Percentiles rank a stretch among this genome's conserved stretches.
phyloP scores from a whole-genome alignment of 2,113 vertebrate genomes.

The Sinocyclocheilus anophthalmus region DNA sequence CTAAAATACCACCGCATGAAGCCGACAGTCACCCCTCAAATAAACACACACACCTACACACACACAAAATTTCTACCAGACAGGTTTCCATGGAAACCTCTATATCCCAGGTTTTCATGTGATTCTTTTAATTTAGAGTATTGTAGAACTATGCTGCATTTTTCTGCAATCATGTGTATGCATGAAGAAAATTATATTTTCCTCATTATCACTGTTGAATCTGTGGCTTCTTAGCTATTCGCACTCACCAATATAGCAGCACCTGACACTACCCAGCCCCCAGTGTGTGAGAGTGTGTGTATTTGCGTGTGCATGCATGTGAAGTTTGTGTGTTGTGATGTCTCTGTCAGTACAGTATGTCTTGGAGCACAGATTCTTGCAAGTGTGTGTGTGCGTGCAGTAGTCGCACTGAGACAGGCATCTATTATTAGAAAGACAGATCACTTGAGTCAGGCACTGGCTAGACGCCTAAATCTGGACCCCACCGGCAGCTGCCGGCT shows the following conservation, averaged over 20 bases:
- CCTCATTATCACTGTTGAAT: conserved; percentile 51
- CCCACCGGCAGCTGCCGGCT: conserved; percentile 38
- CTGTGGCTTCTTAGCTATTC: conserved; percentile 45
- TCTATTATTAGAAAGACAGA: conserved; percentile 61
- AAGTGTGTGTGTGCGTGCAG: conserved; percentile 65
- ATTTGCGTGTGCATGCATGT: conserved; percentile 3
- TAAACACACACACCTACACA: conserved; percentile 33
- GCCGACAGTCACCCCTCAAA: conserved; percentile 66
- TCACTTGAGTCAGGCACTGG: conserved; percentile 54
- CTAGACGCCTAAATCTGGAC: conserved; percentile 47
- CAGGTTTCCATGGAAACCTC: conserved; percentile 61
- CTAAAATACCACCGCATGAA: conserved; percentile 72
- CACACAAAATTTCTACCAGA: conserved; percentile 53
- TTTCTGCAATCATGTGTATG: neutral
- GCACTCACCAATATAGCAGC: conserved; percentile 56
- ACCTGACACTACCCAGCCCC: conserved; percentile 43
- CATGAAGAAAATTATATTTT: conserved; percentile 23
- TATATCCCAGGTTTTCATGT: conserved; percentile 52
- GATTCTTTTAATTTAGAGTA: conserved; percentile 44
- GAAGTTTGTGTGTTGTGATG: conserved; percentile 31
- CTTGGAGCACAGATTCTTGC: conserved; percentile 50
- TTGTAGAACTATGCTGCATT: conserved; percentile 30
- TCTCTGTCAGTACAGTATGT: conserved; percentile 53
- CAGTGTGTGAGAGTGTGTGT: conserved; percentile 9
- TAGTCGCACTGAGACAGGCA: conserved; percentile 63